Evolutionary conservation across 2,113 vertebrate species (phyloP).

Genomic region (Brachyhypopomus occidentalis): DNA sequence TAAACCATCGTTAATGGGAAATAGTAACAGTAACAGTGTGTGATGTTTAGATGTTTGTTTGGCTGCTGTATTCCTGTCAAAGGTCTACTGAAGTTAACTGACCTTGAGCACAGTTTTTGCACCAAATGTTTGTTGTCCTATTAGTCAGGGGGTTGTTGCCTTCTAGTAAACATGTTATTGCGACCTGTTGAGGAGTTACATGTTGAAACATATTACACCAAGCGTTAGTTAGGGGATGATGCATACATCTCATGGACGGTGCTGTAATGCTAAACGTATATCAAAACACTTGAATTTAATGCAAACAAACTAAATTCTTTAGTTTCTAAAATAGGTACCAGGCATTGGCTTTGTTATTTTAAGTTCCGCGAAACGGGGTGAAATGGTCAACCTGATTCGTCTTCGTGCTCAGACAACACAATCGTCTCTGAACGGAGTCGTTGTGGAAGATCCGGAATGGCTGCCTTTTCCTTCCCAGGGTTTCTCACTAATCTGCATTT

Average conservation of each 20-base stretch:
- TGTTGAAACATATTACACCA: not conserved
- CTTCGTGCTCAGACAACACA: too few species aligned
- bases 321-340: not conserved
- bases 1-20: not conserved
- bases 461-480: too few species aligned
- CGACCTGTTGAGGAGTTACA: not conserved
- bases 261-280: not conserved
- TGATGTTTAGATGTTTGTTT: not conserved
- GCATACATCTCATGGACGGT: not conserved
- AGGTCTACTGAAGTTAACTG: conserved; percentile 7
- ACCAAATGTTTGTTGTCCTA: not conserved
- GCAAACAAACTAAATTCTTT: not conserved
- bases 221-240: not conserved
- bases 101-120: conserved; percentile 27
- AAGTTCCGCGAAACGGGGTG: not conserved
- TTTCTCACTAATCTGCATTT: not conserved
- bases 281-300: too few species aligned
- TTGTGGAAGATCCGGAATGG: not conserved
- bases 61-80: not conserved
- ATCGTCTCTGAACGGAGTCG: too few species aligned
- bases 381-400: too few species aligned
- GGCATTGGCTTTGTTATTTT: not conserved
- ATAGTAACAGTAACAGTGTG: not conserved
- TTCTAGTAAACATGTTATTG: conserved; percentile 15
- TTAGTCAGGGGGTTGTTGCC: not conserved